Base-by-base conservation (phyloP, 2,888 invertebrate genomes). In the Hydriomena furcata region DNA sequence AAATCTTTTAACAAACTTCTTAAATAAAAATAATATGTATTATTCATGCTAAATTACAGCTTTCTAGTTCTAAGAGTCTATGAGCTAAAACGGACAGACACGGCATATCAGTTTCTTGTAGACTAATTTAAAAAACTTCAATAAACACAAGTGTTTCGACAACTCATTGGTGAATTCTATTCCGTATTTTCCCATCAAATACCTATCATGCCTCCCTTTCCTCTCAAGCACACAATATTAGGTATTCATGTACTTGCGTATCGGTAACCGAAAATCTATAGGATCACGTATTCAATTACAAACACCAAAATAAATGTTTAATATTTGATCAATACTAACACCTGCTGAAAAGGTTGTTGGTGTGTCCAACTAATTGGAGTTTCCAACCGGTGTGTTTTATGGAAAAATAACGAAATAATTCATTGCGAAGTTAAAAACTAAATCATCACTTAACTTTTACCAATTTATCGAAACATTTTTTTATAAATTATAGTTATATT, bases 221-320 rank as follows among this genome's bases (percentile, higher is more conserved):
- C n/a, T 17, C 17, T 2, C 31, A 52, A 43, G 43, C 52, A 25
- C 24, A 38, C n/a, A n/a, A n/a, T 38, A 35, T 47, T 48, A 40
- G 44, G 43, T 47, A 52, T 52, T 47, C 47, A 52, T 35, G 35
- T 43, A 24, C 28, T 31, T 20, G 25, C 23, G 43, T 52, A 47
- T 43, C 30, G 34, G 42, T 43, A 25, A 43, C 47, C 10, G 28
- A 12, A 47, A 35, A 36, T 28, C 41, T 42, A 21, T n/a, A 30
- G 47, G 43, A 47, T 47, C 47, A 52, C 52, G 52, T 52, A 48
- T 52, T 52, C 52, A 52, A 52, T 52, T 52, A 52, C n/a, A 40
- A 52, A 43, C 38, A 52, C 52, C 52, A 12, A 47, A 5, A 40
- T 47, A 47, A 52, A 52, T 52, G 47, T 52, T 52, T 52, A 31